A percentile compares a stretch with the other conserved stretches of the same genome.
Conservation (phyloP, 2,797 vertebrate species). For the Allobates femoralis region DNA sequence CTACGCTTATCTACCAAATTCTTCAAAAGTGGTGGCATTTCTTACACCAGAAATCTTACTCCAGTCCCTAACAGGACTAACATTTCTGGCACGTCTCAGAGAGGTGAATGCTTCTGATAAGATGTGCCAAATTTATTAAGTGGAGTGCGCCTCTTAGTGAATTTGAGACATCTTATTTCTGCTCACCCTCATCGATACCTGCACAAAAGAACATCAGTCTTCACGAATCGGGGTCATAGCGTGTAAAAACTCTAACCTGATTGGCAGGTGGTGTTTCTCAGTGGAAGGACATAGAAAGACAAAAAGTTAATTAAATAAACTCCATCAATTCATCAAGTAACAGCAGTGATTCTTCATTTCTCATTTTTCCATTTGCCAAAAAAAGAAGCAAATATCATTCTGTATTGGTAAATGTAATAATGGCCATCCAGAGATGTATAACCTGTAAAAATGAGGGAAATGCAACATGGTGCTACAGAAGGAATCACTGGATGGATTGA, state of each 20-base stretch:
- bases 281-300: background rate
- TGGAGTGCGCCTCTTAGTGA: too few species aligned
- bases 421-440: background rate
- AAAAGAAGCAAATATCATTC: background rate
- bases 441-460: background rate
- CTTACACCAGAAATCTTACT: too few species aligned
- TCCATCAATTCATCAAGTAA: background rate
- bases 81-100: too few species aligned
- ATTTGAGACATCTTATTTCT: too few species aligned
- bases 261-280: background rate
- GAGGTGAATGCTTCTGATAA: too few species aligned
- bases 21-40: too few species aligned
- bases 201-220: background rate
- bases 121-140: too few species aligned
- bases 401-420: background rate
- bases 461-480: background rate
- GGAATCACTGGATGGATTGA: background rate
- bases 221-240: background rate
- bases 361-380: background rate
- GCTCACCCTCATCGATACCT: too few species aligned
- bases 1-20: too few species aligned
- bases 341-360: conserved; percentile 3
- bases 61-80: too few species aligned
- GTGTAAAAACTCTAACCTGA: background rate
- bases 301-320: background rate